These are phyloP conservation scores for Pseudococcus longispinus DNA, from an alignment of 2,888 invertebrate genomes.

Conservation along the genomic window DNA sequence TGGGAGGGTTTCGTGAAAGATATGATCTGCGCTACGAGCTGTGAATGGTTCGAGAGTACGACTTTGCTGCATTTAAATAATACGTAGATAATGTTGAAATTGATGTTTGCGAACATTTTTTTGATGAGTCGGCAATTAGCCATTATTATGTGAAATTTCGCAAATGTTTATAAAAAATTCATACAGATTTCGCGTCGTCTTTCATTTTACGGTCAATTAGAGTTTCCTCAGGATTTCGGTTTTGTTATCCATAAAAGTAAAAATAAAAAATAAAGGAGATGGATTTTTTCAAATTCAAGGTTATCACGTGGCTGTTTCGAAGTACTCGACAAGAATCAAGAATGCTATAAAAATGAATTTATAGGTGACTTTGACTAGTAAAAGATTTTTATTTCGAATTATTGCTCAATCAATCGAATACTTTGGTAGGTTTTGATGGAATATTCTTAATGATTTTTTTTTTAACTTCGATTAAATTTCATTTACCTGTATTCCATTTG, in stretches of 20 bases:
- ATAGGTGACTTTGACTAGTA: background rate
- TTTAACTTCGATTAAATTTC: no score
- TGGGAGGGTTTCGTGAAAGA: constrained; percentile 22
- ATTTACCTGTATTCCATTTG: no score
- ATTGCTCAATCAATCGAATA: no score
- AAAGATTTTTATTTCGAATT: no score
- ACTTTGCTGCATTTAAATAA: background rate
- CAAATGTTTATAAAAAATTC: background rate
- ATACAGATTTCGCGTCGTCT: background rate
- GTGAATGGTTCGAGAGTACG: background rate
- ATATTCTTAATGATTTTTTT: no score
- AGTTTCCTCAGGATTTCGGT: background rate
- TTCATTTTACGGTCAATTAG: background rate
- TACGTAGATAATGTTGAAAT: background rate
- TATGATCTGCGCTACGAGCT: constrained; percentile 20
- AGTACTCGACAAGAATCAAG: background rate
- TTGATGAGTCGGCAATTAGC: background rate
- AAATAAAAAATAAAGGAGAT: background rate
- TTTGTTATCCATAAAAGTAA: background rate
- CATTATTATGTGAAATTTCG: background rate
- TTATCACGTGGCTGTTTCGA: background rate
- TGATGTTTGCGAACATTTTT: background rate
- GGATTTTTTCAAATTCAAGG: background rate
- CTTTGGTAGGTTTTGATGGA: no score
- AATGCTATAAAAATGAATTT: background rate